Evolutionary conservation across 2,888 invertebrate genomes (phyloP), one percentile per base, ranked within the genome.

Genomic region (Sminthurinus aureus): DNA sequence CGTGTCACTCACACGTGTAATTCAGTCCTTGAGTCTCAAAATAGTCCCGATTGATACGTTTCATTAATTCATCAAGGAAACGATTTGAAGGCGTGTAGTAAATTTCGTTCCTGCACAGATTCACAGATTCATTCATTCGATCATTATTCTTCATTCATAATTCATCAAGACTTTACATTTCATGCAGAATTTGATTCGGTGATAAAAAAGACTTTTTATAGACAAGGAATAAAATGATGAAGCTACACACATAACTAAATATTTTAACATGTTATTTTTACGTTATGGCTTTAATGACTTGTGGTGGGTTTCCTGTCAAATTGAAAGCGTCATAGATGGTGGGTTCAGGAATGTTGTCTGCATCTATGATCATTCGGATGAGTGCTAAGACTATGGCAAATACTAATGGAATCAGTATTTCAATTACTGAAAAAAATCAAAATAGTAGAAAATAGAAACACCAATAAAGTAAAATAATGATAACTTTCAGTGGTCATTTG

Each of bases 321-420:
- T 84, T 74, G 81, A 89, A 88, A 0, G 91, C 89, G 8, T 86
- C 85, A 88, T 89, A 92, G 12, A 88, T 85, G 58, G 90, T 89
- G 0, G 90, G 88, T 26, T 89, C 88, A 0, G 88, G 13, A 24
- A 79, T 69, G 8, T 22, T 22, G 13, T 84, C 76, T 13, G 81
- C 66, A 0, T 26, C 22, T 0, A 84, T 67, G 20, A 84, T 91
- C 86, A 93, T 92, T 69, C 96, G 92, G 82, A 96, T 92, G 15
- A 95, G 87, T 13, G 96, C 93, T 84, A 96, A 91, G 74, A 96
- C 90, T 0, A 93, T 89, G 86, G 93, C 92, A 85, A 95, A 94
- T 2, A 93, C 85, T 0, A 93, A 92, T 0, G 95, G 95, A 73
- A 94, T 90, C 9, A 58, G 18, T 18, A 58, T 13, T 58, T 58